Evolutionary conservation across 2,797 vertebrate species (phyloP).

Genomic region (Tapirus indicus): DNA sequence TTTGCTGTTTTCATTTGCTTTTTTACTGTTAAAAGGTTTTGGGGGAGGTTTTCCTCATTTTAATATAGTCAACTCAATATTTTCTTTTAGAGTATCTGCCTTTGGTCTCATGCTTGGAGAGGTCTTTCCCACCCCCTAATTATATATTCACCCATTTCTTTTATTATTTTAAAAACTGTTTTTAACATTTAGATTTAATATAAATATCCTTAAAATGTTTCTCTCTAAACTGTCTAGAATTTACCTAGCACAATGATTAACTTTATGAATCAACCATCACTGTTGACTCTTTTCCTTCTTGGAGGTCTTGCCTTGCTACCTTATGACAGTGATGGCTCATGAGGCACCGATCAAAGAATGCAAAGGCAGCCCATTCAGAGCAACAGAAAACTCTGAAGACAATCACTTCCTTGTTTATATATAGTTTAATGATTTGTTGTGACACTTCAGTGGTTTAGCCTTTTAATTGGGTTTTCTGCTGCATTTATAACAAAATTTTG

Average conservation of each 20-base stretch:
- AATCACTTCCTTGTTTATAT: background rate
- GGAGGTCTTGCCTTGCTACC: background rate
- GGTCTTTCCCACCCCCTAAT: background rate
- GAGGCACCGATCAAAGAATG: background rate
- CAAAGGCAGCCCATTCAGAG: background rate
- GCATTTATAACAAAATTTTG: slow-evolving; percentile 5
- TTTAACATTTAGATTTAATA: slow-evolving; percentile 12
- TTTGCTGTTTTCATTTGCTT: slow-evolving; percentile 7
- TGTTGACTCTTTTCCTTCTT: background rate
- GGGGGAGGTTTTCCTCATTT: background rate
- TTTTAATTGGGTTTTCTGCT: slow-evolving; percentile 28
- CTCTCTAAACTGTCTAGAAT: background rate
- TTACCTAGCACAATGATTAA: background rate
- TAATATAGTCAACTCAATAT: background rate
- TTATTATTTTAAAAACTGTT: background rate
- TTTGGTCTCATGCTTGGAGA: background rate
- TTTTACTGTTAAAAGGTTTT: background rate
- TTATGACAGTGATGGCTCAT: background rate
- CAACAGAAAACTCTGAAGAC: background rate
- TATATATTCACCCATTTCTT: background rate
- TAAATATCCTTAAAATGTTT: background rate
- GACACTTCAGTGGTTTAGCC: background rate
- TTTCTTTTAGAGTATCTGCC: background rate
- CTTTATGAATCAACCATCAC: background rate
- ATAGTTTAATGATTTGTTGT: background rate